Evolutionary conservation across 2,888 invertebrate genomes (phyloP), one percentile per base, ranked within the genome.

Genomic region (Clitarchus hookeri): DNA sequence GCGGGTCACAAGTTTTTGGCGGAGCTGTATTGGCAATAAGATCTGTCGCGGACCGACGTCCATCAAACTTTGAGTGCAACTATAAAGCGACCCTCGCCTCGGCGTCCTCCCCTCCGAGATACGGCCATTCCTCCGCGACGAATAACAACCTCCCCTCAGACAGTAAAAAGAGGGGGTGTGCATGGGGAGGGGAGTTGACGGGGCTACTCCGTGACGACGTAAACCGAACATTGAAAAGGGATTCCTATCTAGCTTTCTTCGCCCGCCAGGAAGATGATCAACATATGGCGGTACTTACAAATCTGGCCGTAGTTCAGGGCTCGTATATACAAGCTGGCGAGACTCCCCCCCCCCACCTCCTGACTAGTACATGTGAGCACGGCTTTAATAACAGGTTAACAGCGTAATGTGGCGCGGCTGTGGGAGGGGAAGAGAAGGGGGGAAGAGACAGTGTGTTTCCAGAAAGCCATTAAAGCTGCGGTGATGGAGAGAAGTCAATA

Each of bases 371-470:
- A 48, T 16, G 11, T 1, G 48, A 48, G 48, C 19, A 8, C 65
- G 8, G 65, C 65, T 53, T 53, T 65, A 65, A 65, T 65, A 65
- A 65, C 65, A 65, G 65, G 65, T 65, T 65, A 65, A 65, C n/a
- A 65, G 65, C 65, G 65, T 65, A 65, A 65, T 65, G 65, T 23
- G n/a, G 8, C 23, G n/a, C 0, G 65, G 19, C 65, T 16, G 19
- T 23, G n/a, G 0, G 65, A 19, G 8, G 65, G n/a, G 8, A 2
- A 19, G 65, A 19, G 65, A 0, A 19, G 19, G 65, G 65, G 65
- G 65, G n/a, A 0, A 23, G 65, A 23, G 65, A 23, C 0, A 19
- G 65, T 16, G 65, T 1, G 65, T 65, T 65, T 65, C 65, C 65
- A 65, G 65, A 65, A 65, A 65, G 65, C 65, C 65, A 65, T 65